phyloP scores from a whole-genome alignment of 2,113 vertebrate species.

The Microcebus tavaratra region DNA sequence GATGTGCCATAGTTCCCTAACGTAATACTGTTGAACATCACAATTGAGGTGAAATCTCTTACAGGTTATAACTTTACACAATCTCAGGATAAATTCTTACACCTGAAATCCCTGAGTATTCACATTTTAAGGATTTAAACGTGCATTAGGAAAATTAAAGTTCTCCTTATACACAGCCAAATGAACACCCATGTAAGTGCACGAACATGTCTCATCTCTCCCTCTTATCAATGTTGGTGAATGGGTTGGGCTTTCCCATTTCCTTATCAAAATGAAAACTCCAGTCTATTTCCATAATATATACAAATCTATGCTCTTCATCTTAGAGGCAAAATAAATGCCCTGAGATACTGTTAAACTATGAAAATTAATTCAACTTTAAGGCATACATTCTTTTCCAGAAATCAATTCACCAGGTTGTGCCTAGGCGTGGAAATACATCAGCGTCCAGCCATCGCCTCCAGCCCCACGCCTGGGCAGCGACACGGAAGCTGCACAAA shows the following conservation, averaged over 20 bases:
- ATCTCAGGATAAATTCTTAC: neutral
- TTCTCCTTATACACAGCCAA: neutral
- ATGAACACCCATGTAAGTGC: neutral
- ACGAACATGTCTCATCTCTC: neutral
- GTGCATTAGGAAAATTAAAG: neutral
- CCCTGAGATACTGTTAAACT: conserved; percentile 68
- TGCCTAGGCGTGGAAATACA: neutral
- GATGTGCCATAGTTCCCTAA: neutral
- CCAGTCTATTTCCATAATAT: conserved; percentile 58
- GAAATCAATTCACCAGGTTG: conserved; percentile 41
- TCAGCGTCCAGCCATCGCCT: neutral
- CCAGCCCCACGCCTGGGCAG: neutral
- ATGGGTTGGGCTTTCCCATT: conserved; percentile 1
- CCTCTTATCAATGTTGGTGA: neutral
- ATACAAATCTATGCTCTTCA: conserved; percentile 63
- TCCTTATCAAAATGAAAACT: conserved; percentile 48
- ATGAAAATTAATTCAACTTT: conserved; percentile 63
- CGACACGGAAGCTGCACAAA: neutral
- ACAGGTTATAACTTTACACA: neutral
- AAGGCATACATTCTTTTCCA: conserved; percentile 26
- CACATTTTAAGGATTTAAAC: neutral
- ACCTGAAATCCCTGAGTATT: neutral
- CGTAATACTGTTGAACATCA: neutral
- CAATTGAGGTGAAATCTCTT: neutral
- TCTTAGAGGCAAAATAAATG: conserved; percentile 72